These are phyloP conservation scores for Cremastobaeus sp. DNA, from an alignment of 2,888 invertebrate genomes.

Conservation along the genomic window DNA sequence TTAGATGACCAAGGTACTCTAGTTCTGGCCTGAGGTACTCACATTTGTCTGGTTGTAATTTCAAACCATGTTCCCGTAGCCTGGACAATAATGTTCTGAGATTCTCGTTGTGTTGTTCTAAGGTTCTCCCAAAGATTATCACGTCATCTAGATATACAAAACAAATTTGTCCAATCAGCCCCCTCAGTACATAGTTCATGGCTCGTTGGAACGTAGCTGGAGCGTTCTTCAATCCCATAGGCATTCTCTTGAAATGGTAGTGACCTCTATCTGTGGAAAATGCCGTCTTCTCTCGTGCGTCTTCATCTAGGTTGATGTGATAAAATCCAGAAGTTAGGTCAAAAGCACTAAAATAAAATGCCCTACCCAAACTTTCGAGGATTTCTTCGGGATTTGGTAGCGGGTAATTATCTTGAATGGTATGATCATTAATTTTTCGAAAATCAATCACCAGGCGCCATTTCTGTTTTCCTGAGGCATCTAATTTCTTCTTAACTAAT, in stretches of 20 bases:
- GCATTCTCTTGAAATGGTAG: conserved; percentile 6
- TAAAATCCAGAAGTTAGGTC: too few relatives aligned
- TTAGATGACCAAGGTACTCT: not conserved
- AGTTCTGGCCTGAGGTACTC: not conserved
- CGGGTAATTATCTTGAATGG: too few relatives aligned
- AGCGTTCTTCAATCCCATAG: conserved; percentile 5
- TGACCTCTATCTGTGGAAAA: conserved; percentile 7
- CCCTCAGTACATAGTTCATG: not conserved
- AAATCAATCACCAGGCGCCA: conserved; percentile 3
- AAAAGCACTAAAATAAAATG: too few relatives aligned
- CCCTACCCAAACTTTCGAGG: too few relatives aligned
- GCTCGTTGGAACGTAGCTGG: conserved; percentile 7
- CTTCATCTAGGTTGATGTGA: too few relatives aligned
- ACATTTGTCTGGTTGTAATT: conserved; percentile 7
- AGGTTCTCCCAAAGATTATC: too few relatives aligned
- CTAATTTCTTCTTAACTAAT: not conserved
- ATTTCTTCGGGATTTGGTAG: too few relatives aligned
- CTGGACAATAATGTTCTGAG: not conserved
- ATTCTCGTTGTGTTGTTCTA: not conserved
- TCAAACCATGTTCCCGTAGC: not conserved
- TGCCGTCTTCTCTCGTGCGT: not conserved
- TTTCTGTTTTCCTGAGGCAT: conserved; percentile 1
- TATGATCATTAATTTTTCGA: not conserved
- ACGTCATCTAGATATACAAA: conserved; percentile 8
- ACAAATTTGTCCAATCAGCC: not conserved